A percentile compares a stretch with the other conserved stretches of the same genome.
Evolutionary conservation across 2,888 invertebrate genomes (phyloP).

Genomic region (Anthophora plumipes): DNA sequence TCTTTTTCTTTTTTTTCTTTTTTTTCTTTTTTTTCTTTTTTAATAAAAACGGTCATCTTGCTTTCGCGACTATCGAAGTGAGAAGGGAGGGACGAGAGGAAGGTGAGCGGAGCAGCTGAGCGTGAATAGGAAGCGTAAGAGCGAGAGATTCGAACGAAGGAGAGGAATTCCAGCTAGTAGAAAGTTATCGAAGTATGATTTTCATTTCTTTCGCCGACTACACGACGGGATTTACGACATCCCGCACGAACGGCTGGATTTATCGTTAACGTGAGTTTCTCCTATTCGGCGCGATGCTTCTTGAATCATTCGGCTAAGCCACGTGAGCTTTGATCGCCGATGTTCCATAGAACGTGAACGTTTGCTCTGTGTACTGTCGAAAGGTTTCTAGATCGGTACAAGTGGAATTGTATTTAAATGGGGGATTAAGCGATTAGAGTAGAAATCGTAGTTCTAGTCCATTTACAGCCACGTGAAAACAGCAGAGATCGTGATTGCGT

Average conservation of each 20-base stretch:
- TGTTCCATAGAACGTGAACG: too few relatives aligned
- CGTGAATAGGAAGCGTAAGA: conserved; percentile 38
- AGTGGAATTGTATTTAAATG: background rate
- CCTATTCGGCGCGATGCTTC: background rate
- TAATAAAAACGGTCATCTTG: too few relatives aligned
- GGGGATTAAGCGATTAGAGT: background rate
- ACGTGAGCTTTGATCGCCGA: background rate
- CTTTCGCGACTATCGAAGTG: too few relatives aligned
- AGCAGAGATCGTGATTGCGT: background rate
- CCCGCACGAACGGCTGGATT: conserved; percentile 11
- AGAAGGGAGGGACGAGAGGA: too few relatives aligned
- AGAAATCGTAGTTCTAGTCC: background rate
- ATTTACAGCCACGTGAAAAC: background rate
- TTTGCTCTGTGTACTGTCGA: background rate
- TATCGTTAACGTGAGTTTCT: conserved; percentile 41
- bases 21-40: too few relatives aligned
- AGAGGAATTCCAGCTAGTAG: conserved; percentile 40
- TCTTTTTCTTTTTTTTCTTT: too few relatives aligned
- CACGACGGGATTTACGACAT: conserved; percentile 43
- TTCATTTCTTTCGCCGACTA: conserved; percentile 41
- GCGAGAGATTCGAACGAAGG: conserved; percentile 24
- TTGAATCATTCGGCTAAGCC: background rate
- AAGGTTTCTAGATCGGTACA: background rate
- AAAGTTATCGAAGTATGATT: conserved; percentile 51
- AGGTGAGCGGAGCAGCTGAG: conserved; percentile 22